phyloP scores from a whole-genome alignment of 2,888 invertebrate genomes.

The Platerodrilus igneus region DNA sequence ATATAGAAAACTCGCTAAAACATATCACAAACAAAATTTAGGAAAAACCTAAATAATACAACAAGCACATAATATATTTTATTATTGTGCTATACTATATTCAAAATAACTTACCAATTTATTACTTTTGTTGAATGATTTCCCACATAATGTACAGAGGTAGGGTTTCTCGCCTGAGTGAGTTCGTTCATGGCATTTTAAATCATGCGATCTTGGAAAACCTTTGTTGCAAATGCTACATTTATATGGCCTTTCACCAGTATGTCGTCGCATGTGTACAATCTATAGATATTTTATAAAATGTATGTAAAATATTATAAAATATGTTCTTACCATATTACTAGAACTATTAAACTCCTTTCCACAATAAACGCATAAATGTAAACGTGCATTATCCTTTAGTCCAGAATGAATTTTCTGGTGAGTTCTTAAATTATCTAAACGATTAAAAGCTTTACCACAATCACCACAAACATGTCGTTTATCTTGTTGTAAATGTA shows the following conservation, averaged over 20 bases:
- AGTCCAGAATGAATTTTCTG: conserved; percentile 45
- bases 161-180: conserved; percentile 49
- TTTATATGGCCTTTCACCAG: conserved; percentile 48
- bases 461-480: conserved; percentile 58
- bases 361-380: conserved; percentile 48
- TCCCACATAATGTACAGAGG: conserved; percentile 47
- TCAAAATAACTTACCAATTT: conserved; percentile 48
- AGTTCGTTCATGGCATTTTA: conserved; percentile 48
- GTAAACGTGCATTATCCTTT: conserved; percentile 44
- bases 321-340: conserved; percentile 43
- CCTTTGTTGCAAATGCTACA: conserved; percentile 47
- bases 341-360: conserved; percentile 50
- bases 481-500: conserved; percentile 52
- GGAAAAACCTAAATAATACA: no score
- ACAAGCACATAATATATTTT: no score
- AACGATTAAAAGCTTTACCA: conserved; percentile 58
- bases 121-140: conserved; percentile 49
- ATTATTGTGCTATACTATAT: no score
- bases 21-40: no score
- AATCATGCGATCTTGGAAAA: conserved; percentile 48
- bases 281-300: conserved; percentile 38
- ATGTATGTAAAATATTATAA: conserved; percentile 12
- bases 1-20: no score
- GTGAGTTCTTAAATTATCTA: conserved; percentile 46
- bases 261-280: conserved; percentile 48